Conservation (phyloP, 2,797 vertebrate species). For the Synaphobranchus kaupii region DNA sequence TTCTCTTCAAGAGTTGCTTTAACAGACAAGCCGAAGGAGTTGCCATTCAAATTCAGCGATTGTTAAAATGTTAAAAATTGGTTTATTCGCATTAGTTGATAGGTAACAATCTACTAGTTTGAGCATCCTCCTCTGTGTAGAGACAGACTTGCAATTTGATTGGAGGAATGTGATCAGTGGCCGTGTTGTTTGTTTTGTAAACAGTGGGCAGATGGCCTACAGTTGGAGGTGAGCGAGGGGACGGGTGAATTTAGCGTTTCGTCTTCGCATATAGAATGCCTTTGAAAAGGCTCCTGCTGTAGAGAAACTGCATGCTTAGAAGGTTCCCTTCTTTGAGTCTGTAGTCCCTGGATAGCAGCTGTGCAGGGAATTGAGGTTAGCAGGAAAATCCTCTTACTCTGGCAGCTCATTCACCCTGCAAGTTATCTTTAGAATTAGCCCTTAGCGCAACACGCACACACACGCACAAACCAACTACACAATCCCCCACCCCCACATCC, state of each 20-base stretch:
- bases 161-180: not conserved
- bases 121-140: not conserved
- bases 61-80: not conserved
- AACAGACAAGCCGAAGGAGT: not conserved
- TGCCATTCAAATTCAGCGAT: not conserved
- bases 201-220: not conserved
- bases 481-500: not conserved
- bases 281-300: not conserved
- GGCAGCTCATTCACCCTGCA: constrained; percentile 48
- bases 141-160: not conserved
- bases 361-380: constrained; percentile 56
- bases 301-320: not conserved
- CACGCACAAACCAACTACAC: not conserved
- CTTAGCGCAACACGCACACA: not conserved
- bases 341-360: constrained; percentile 40
- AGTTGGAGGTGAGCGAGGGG: not conserved
- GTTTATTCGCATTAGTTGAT: not conserved
- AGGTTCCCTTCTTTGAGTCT: not conserved
- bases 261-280: not conserved
- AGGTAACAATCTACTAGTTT: not conserved
- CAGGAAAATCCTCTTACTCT: constrained; percentile 71
- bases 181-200: not conserved
- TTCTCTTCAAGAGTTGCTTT: not conserved
- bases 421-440: constrained; percentile 55
- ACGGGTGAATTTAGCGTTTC: not conserved